Percentiles rank a stretch among this genome's conserved stretches.
Conservation (phyloP, 92 coral and sea anemone species). For the Muricea muricata region DNA sequence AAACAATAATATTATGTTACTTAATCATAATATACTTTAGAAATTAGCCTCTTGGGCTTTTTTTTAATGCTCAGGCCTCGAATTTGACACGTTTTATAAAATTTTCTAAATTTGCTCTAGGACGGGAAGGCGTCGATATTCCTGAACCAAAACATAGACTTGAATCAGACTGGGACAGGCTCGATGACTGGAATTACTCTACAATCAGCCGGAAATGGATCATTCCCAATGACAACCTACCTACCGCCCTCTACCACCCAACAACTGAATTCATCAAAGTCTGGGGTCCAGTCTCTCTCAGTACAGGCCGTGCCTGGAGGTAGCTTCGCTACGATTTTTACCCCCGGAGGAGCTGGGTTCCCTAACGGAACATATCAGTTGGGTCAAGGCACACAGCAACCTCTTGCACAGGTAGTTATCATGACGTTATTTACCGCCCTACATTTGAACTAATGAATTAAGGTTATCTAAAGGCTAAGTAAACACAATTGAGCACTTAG, state of each 20-base stretch:
- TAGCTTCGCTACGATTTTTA: slow-evolving; percentile 91
- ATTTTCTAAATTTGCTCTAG: not conserved
- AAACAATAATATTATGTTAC: no score
- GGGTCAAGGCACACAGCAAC: slow-evolving; percentile 90
- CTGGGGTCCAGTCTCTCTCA: slow-evolving; percentile 79
- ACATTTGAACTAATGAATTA: no score
- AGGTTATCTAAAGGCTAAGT: no score
- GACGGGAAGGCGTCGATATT: slow-evolving; percentile 89
- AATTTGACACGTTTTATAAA: not conserved
- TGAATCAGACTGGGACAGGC: slow-evolving; percentile 72
- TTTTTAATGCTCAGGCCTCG: no score
- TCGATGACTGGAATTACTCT: slow-evolving; percentile 98
- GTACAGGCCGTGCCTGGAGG: slow-evolving; percentile 99
- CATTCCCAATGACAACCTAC: slow-evolving; percentile 98
- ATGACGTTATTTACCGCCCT: not conserved
- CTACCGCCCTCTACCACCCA: slow-evolving; percentile 77
- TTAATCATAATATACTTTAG: no score
- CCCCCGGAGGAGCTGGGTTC: slow-evolving; percentile 82
- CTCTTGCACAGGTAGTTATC: slow-evolving; percentile 59
- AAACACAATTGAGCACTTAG: no score
- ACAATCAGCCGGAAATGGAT: slow-evolving; percentile 87
- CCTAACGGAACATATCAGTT: slow-evolving; percentile 77
- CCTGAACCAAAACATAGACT: slow-evolving; percentile 89
- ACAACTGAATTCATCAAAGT: slow-evolving; percentile 75
- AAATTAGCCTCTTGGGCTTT: no score